These are phyloP conservation scores for Tapera naevia DNA, from an alignment of 2,797 vertebrate genomes.

Conservation along the genomic window DNA sequence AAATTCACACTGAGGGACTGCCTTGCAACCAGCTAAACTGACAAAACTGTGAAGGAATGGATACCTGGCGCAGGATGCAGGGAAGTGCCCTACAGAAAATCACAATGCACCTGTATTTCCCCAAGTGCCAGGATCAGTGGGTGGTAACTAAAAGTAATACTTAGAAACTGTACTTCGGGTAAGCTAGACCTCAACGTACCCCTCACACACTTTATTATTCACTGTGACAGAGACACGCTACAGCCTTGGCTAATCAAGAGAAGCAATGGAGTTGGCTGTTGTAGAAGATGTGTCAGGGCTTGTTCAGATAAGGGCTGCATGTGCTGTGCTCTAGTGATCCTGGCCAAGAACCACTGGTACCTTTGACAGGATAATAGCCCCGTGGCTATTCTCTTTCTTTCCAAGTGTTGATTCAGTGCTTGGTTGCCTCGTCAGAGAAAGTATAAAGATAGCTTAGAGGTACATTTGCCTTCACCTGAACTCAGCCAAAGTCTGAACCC, in stretches of 20 bases:
- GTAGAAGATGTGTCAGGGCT: neutral
- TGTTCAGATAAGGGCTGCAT: neutral
- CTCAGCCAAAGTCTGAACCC: neutral
- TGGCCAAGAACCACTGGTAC: neutral
- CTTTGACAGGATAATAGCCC: neutral
- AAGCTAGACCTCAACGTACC: neutral
- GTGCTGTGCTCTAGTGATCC: neutral
- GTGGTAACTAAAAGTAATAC: neutral
- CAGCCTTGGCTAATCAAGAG: neutral
- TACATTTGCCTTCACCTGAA: neutral
- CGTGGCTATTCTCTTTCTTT: neutral
- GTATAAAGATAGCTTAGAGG: neutral
- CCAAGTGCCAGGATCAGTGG: neutral
- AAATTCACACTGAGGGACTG: neutral
- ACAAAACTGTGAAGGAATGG: neutral
- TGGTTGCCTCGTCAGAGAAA: neutral
- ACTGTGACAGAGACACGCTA: neutral
- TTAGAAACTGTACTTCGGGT: neutral
- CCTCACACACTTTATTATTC: neutral
- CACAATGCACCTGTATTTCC: fast-evolving
- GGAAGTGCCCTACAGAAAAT: neutral
- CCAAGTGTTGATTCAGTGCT: neutral
- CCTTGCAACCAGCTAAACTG: neutral
- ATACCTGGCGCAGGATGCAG: neutral
- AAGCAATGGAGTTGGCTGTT: neutral